Evolutionary conservation across 2,888 invertebrate genomes (phyloP).

Genomic region (Drosophila rellima): DNA sequence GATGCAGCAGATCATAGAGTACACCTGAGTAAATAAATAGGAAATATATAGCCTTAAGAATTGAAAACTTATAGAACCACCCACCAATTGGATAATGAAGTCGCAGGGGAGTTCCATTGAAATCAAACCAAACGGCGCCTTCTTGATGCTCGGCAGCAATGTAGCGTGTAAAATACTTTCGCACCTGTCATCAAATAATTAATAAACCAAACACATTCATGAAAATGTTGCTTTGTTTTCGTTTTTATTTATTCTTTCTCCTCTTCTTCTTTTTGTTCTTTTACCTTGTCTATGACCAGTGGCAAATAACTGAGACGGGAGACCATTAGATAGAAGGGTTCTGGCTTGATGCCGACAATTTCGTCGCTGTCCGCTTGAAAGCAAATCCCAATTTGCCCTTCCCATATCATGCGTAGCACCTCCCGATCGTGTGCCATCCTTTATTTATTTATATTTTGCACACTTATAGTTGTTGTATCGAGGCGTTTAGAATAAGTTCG

Average conservation of each 20-base stretch:
- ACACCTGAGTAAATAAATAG: conserved; percentile 88
- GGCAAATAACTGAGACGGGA: conserved; percentile 97
- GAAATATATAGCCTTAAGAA: background rate
- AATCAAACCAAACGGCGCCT: conserved; percentile 97
- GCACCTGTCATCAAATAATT: conserved; percentile 87
- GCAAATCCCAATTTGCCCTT: conserved; percentile 96
- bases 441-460: conserved; percentile 45
- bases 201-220: conserved; percentile 50
- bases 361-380: conserved; percentile 96
- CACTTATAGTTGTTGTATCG: background rate
- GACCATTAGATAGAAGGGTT: conserved; percentile 97
- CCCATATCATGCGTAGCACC: conserved; percentile 97
- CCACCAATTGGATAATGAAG: conserved; percentile 92
- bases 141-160: conserved; percentile 93
- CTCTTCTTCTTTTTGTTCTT: conserved; percentile 52
- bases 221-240: background rate
- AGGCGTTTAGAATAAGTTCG: background rate
- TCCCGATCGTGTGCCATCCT: conserved; percentile 97
- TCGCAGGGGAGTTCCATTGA: conserved; percentile 95
- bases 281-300: conserved; percentile 96
- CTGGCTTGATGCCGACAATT: conserved; percentile 94
- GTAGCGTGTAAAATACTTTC: conserved; percentile 94
- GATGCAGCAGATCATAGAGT: conserved; percentile 93
- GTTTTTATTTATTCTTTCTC: background rate
- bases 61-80: conserved; percentile 9